A percentile compares a stretch with the other conserved stretches of the same genome.
Conservation (phyloP, 2,888 invertebrate species). For the Hydraecia micacea region DNA sequence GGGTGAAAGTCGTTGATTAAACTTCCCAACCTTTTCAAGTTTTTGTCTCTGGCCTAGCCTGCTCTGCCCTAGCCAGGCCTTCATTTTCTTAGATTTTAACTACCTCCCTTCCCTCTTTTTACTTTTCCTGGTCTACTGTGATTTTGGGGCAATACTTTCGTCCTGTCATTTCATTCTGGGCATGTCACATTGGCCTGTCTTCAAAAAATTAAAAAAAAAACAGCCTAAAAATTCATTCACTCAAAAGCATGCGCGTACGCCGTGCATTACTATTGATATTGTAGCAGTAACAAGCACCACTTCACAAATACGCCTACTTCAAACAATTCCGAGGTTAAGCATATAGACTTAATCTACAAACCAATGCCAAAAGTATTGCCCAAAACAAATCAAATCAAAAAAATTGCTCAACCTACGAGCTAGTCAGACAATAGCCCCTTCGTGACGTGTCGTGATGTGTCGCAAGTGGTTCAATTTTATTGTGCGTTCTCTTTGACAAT, state of each 20-base stretch:
- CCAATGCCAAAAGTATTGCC: conserved; percentile 48
- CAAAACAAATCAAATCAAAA: conserved; percentile 54
- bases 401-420: conserved; percentile 41
- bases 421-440: conserved; percentile 55
- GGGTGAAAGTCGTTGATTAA: conserved; percentile 4
- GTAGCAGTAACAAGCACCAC: neutral
- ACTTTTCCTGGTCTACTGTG: neutral
- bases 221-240: neutral
- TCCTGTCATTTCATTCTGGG: neutral
- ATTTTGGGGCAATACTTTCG: neutral
- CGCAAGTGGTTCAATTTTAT: conserved; percentile 68
- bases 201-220: neutral
- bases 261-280: neutral
- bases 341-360: conserved; percentile 31
- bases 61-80: no score
- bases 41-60: neutral
- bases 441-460: conserved; percentile 59
- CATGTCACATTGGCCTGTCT: neutral
- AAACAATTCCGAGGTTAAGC: neutral
- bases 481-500: conserved; percentile 71
- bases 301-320: conserved; percentile 4
- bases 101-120: neutral
- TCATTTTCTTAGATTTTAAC: neutral
- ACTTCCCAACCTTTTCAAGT: neutral
- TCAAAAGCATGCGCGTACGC: neutral